Base-by-base conservation (phyloP, 1,140 invertebrate genomes). In the Carposina sasakii region DNA sequence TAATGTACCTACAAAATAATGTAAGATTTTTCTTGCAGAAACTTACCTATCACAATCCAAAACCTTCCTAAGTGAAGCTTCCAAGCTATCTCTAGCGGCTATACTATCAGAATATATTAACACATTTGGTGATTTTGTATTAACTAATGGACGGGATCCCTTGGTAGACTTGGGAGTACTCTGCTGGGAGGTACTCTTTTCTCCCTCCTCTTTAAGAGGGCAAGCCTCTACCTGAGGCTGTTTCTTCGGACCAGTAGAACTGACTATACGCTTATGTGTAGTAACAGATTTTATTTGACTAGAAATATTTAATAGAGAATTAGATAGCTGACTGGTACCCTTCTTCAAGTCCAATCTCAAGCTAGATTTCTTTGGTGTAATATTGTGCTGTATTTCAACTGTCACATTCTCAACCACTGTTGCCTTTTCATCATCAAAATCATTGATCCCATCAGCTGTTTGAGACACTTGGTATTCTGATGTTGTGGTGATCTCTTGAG, bases 41-140 rank as follows among this genome's bases (percentile, higher is more conserved):
- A 77, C 77, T 81, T 84, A 92, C 90, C 88, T 91, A 54, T 94
- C 88, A 60, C 82, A 88, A 70, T 92, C 90, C 13, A 96, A 69
- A 34, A 92, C 90, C 55, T 89, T 85, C 16, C 87, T 78, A 8
- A 96, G 70, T 2, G 92, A 89, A 17, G 81, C 75, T 66, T 90
- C 90, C 16, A 94, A 89, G 69, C 90, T 91, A 34, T 93, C 90
- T 57, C 90, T 90, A 17, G 91, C 89, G 17, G 89, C 86, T 33
- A 88, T 60, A 67, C 92, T 93, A 63, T 96, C 93, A 13, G 92
- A 91, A 78, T 94, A 95, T 23, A 96, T 90, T 19, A 96, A 85
- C 51, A 96, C 88, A 83, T 95, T 95, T 3, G 93, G 92, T 15
- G 94, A 93, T 85, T 94, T 93, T 20, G 77, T 79, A 79, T 83